Evolutionary conservation across 2,797 vertebrate species (phyloP).

Genomic region (Novumbra hubbsi): DNA sequence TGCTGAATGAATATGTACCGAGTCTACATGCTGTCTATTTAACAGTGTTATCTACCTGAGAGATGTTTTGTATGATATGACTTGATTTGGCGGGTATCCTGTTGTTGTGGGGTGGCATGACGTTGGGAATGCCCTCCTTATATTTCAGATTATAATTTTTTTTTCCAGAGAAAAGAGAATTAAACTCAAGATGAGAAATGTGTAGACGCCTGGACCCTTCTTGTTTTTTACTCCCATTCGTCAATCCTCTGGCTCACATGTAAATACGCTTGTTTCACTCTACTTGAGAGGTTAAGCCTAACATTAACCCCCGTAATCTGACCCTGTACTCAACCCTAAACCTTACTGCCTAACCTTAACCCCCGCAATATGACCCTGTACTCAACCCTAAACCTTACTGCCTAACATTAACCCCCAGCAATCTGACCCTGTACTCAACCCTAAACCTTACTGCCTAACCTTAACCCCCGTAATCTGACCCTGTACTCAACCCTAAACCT

Average conservation of each 20-base stretch:
- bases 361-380: neutral
- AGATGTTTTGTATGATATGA: slow-evolving; percentile 85
- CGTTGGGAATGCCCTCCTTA: slow-evolving; percentile 65
- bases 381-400: neutral
- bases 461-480: too few relatives aligned
- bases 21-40: slow-evolving; percentile 81
- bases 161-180: slow-evolving; percentile 84
- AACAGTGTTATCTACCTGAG: slow-evolving; percentile 86
- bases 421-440: neutral
- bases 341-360: too few relatives aligned
- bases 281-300: too few relatives aligned
- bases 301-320: too few relatives aligned
- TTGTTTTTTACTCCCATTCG: neutral
- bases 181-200: slow-evolving; percentile 68
- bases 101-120: slow-evolving; percentile 88
- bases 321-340: neutral
- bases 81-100: slow-evolving; percentile 91
- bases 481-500: neutral
- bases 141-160: slow-evolving; percentile 68
- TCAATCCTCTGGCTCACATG: neutral
- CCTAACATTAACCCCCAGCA: too few relatives aligned
- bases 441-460: too few relatives aligned
- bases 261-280: neutral
- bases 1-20: slow-evolving; percentile 72
- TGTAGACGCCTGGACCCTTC: neutral